phyloP scores from a whole-genome alignment of 1,140 invertebrate genomes.

The Ceratina japonica region DNA sequence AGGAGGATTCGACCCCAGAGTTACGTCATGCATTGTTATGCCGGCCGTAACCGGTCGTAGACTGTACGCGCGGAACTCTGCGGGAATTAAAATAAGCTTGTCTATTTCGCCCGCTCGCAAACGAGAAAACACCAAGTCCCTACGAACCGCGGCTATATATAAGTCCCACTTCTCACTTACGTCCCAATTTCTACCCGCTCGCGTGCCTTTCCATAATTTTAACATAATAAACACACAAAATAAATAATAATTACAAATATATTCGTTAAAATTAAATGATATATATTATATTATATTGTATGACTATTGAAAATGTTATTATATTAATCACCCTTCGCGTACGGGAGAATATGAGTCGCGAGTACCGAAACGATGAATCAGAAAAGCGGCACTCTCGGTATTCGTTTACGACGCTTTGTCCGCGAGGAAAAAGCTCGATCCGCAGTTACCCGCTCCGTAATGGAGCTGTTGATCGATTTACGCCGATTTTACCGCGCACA shows the following conservation, averaged over 20 bases:
- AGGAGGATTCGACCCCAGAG: constrained; percentile 77
- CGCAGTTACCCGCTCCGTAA: background rate
- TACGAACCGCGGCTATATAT: no score
- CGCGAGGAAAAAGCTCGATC: background rate
- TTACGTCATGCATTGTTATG: constrained; percentile 80
- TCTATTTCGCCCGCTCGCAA: constrained; percentile 32
- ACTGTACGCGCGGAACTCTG: constrained; percentile 73
- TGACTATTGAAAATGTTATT: no score
- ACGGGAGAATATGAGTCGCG: no score
- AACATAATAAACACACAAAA: no score
- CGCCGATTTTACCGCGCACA: background rate
- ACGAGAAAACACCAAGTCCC: background rate
- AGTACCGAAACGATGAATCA: no score
- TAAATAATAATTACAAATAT: no score
- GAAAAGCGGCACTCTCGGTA: background rate
- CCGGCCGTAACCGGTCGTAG: constrained; percentile 75
- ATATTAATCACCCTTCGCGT: no score
- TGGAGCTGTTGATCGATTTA: background rate
- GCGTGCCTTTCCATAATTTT: no score
- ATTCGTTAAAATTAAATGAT: no score
- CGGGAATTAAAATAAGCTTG: constrained; percentile 74
- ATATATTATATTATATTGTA: no score
- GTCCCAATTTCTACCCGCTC: no score
- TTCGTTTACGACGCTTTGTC: background rate
- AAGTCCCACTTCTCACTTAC: no score